A percentile compares a stretch with the other conserved stretches of the same genome.
phyloP scores from a whole-genome alignment of 2,113 vertebrate genomes.

The Tetraodon nigroviridis region DNA sequence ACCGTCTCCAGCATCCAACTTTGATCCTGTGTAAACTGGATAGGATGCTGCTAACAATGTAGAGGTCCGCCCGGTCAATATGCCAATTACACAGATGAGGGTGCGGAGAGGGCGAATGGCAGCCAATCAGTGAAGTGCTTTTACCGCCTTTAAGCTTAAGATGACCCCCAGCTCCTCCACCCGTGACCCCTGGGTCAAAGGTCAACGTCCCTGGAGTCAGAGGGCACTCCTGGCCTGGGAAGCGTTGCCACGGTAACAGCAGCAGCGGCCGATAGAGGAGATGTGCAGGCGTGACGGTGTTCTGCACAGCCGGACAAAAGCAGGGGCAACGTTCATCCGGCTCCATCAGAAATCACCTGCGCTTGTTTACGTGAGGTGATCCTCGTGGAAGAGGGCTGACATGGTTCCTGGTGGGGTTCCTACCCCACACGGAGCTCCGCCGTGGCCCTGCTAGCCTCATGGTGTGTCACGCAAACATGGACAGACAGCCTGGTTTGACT shows the following conservation, averaged over 20 bases:
- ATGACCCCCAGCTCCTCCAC: slow-evolving; percentile 63
- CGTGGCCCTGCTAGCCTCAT: too few species aligned
- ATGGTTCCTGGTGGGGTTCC: too few species aligned
- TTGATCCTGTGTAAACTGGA: slow-evolving; percentile 27
- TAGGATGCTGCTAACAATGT: slow-evolving; percentile 57
- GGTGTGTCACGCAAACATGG: too few species aligned
- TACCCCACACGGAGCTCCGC: too few species aligned
- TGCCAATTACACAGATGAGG: slow-evolving; percentile 71
- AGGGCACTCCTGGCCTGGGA: slow-evolving; percentile 51
- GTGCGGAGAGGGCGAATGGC: slow-evolving; percentile 67
- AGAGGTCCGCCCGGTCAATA: slow-evolving; percentile 65
- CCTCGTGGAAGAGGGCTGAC: too few species aligned
- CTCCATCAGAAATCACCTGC: too few species aligned
- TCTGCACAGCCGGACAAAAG: too few species aligned
- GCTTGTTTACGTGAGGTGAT: too few species aligned
- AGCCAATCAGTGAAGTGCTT: slow-evolving; percentile 76
- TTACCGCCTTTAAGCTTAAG: slow-evolving; percentile 61
- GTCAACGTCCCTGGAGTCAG: slow-evolving; percentile 60
- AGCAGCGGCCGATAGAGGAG: slow-evolving; percentile 1
- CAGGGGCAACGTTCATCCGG: too few species aligned
- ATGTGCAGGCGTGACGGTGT: too few species aligned
- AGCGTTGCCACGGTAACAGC: slow-evolving; percentile 48
- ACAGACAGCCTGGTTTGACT: too few species aligned
- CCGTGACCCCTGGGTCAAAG: slow-evolving; percentile 60
- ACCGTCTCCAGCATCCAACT: slow-evolving; percentile 8